Percentiles rank a stretch among this genome's conserved stretches.
These are phyloP conservation scores for Quiscalus mexicanus DNA, from an alignment of 2,113 vertebrate species.

Conservation along the genomic window DNA sequence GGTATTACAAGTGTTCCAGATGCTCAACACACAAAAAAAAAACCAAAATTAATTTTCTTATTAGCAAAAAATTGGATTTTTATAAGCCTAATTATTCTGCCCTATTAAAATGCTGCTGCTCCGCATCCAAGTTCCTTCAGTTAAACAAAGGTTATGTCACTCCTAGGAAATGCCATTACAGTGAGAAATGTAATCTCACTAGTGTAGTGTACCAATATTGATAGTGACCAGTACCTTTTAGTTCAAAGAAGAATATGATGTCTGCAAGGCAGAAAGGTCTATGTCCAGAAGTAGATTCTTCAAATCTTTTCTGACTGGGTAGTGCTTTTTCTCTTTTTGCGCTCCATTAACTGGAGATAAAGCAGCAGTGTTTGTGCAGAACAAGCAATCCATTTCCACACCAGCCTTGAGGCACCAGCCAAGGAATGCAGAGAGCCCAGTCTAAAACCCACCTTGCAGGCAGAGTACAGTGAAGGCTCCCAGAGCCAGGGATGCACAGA, in stretches of 20 bases:
- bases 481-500: background rate
- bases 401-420: background rate
- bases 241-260: background rate
- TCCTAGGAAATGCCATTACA: background rate
- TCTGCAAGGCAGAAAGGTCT: background rate
- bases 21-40: slow-evolving; percentile 41
- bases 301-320: background rate
- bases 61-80: slow-evolving; percentile 58
- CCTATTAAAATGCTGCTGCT: slow-evolving; percentile 14
- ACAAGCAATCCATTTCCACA: background rate
- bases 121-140: background rate
- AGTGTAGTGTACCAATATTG: background rate
- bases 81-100: slow-evolving; percentile 68
- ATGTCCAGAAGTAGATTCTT: background rate
- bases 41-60: slow-evolving; percentile 60
- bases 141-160: slow-evolving; percentile 23
- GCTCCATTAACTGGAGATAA: background rate
- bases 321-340: background rate
- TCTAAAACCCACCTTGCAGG: background rate
- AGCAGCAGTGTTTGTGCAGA: background rate
- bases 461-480: background rate
- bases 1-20: slow-evolving; percentile 61
- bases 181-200: background rate
- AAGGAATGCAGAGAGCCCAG: background rate
- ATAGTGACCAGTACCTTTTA: background rate